Conservation (phyloP, 2,888 invertebrate species). For the Drosophila greeni region DNA sequence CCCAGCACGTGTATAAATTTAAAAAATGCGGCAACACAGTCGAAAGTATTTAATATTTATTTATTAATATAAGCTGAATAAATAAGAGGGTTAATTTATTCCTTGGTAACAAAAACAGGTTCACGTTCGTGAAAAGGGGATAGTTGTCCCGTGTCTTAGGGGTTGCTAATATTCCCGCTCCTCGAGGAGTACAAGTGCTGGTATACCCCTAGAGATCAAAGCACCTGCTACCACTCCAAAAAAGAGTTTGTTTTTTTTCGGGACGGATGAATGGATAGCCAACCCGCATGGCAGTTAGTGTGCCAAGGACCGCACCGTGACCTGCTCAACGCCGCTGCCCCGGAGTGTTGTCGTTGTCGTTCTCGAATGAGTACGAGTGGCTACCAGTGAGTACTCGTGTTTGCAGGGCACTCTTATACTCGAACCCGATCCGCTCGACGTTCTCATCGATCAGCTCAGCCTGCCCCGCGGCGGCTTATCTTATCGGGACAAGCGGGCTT, state of each 20-base stretch:
- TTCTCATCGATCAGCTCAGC: constrained; percentile 34
- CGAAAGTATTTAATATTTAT: not conserved
- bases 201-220: constrained; percentile 11
- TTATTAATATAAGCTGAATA: not conserved
- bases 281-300: constrained; percentile 31
- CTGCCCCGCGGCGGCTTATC: constrained; percentile 49
- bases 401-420: constrained; percentile 14
- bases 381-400: constrained; percentile 5
- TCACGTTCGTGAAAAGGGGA: not conserved
- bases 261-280: constrained; percentile 3
- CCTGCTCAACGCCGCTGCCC: constrained; percentile 42
- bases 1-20: not conserved
- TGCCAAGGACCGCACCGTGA: constrained; percentile 52
- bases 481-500: constrained; percentile 53
- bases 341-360: constrained; percentile 3
- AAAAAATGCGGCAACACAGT: constrained; percentile 1
- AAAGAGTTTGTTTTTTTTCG: not conserved
- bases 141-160: not conserved
- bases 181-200: not conserved
- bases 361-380: not conserved
- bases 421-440: constrained; percentile 22
- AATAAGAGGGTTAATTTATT: not conserved
- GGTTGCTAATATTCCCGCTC: not conserved
- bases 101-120: constrained; percentile 2
- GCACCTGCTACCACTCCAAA: constrained; percentile 13